Conservation (phyloP, 2,888 invertebrate species). For the Eucera pruinosa region DNA sequence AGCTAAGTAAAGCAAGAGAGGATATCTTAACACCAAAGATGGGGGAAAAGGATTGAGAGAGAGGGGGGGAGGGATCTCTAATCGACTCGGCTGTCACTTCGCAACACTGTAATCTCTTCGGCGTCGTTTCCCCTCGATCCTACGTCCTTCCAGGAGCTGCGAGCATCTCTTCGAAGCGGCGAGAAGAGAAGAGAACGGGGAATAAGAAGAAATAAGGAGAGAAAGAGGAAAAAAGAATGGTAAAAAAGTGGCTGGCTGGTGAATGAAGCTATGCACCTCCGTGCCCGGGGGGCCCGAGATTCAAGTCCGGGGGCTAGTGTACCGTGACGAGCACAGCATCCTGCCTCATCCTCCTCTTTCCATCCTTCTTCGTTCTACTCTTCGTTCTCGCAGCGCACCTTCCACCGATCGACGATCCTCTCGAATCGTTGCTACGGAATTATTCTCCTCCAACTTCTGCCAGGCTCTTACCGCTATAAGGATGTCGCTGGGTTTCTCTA, state of each 20-base stretch:
- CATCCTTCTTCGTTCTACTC: conserved; percentile 31
- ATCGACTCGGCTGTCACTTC: conserved; percentile 63
- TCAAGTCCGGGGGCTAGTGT: conserved; percentile 79
- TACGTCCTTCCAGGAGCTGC: conserved; percentile 49
- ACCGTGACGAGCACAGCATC: conserved; percentile 82
- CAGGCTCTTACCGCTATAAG: background rate
- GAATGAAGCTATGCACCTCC: conserved; percentile 75
- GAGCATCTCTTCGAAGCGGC: background rate
- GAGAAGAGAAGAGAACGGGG: background rate
- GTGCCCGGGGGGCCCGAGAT: conserved; percentile 77
- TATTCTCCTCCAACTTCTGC: conserved; percentile 9
- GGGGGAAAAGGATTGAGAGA: too few relatives aligned
- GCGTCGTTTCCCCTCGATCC: conserved; percentile 34
- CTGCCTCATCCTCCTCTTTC: conserved; percentile 74
- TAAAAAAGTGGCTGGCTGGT: conserved; percentile 67
- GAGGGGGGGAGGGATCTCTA: conserved; percentile 34
- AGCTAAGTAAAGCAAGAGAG: background rate
- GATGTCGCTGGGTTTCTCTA: background rate
- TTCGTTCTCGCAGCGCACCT: conserved; percentile 44
- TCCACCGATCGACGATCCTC: conserved; percentile 52
- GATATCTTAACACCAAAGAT: conserved; percentile 8
- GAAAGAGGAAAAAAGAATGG: conserved; percentile 35
- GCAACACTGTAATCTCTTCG: conserved; percentile 55
- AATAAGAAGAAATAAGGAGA: conserved; percentile 33
- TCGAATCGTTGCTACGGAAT: conserved; percentile 34